Base-by-base conservation (phyloP, 2,113 vertebrate genomes). In the Himantopus leucocephalus region DNA sequence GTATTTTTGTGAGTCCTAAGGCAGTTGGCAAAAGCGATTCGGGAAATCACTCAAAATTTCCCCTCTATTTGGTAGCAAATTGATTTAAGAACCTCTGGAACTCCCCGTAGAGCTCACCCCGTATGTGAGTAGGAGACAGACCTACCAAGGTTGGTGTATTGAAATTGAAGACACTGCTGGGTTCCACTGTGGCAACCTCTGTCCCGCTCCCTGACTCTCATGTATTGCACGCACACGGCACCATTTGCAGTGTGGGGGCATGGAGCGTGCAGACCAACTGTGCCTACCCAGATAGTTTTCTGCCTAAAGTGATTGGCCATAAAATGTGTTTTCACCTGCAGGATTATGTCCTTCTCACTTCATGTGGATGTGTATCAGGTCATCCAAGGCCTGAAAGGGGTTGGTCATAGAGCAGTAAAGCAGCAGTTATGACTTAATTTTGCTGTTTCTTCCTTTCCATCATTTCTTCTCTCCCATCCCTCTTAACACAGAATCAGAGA, bases 11-110 rank as follows among this genome's bases (percentile, higher is more conserved):
- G 45, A 89, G 8, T 50, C 19, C 26, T 85, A 37, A 71, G 66
- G 12, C 52, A 63, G 19, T 55, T 74, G 64, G 7, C 37, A 81
- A 78, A 86, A 71, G 14, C 1, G 0, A 6, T 78, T 75, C 75
- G 48, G 64, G 56, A 95, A 96, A 95, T 74, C 56, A 94, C 91
- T 88, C 52, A 95, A 63, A 93, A 84, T 60, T 93, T 89, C 91
- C 95, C 48, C 8, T 52, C 27, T 68, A 11, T 63, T 66, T 64
- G 48, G 35, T 78, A 84, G 34, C 24, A 55, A 39, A 84, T 9
- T 72, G 26, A 67, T 81, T 83, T 47, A 80, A 88, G 34, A 59
- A 62, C 58, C 34, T 80, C 41, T 87, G 95, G 92, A 81, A 94
- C 35, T 91, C 90, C 95, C 96, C 62, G 52, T 74, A 58, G 43